Evolutionary conservation across 2,113 vertebrate genomes (phyloP), one percentile per base, ranked within the genome.

Genomic region (Psittacula cyanocephala): DNA sequence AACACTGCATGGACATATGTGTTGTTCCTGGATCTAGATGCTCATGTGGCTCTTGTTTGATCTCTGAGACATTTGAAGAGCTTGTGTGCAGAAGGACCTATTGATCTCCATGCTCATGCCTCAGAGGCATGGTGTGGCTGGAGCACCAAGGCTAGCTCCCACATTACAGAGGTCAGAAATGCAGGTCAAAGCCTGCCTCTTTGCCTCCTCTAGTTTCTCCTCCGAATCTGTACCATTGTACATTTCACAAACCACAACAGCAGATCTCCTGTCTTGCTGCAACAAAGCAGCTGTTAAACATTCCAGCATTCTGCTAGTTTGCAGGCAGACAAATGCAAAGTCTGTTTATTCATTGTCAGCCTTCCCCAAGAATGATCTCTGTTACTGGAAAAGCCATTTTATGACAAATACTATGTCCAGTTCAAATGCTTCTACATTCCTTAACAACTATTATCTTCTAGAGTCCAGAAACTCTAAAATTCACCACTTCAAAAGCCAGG

Each of bases 1-100:
- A 79, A 64, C 16, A 69, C 37, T 3, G 0, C 46, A 29, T 0
- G 3, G 59, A 53, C 17, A 37, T 10, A 17, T 1, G 0, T 3
- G 3, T 16, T 59, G 17, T 7, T 89, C 37, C 78, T 80, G 65
- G 33, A 46, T 86, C 28, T 63, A 46, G 68, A 44, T 67, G 67
- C 35, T 55, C 47, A 31, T 0, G 0, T 0, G 4, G 70, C 43
- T 90, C 37, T 37, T 64, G 27, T 17, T 60, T 83, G 55, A 15
- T 9, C 43, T 83, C 43, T 35, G 67, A 41, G 43, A 37, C 31
- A 22, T 22, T 16, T 82, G 62, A 91, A 37, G 59, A 86, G 6
- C 17, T 31, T 78, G 18, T 64, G 57, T 37, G 52, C 55, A 80
- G 82, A 70, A 64, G 8, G 35, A 57, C 33, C 25, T 23, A 1